Evolutionary conservation across 2,888 invertebrate genomes (phyloP), one percentile per base, ranked within the genome.

Genomic region (Aspidapion aeneum): DNA sequence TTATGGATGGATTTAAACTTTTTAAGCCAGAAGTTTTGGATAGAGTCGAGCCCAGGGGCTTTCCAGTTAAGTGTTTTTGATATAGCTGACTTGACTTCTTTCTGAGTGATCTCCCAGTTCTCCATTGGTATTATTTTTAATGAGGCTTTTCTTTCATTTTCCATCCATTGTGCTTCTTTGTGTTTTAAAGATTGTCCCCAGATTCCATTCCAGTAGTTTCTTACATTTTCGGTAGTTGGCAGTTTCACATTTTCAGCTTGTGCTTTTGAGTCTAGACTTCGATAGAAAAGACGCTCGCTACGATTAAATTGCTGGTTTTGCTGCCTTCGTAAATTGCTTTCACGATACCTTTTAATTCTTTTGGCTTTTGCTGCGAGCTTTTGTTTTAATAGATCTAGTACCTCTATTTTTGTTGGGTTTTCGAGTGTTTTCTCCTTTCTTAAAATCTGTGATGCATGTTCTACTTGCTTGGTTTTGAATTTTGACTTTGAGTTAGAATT

Each of bases 1-100:
- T 16, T 18, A 19, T 56, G 56, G 5, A 18, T 56, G 3, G 19
- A 19, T 21, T 56, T 56, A 18, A 56, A 21, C 18, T 21, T 16
- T 18, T 56, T 56, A 21, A 56, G n/a, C 56, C 56, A 56, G 21
- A 56, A 56, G 21, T 56, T 56, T 7, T 56, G 56, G 20, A 56
- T 20, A 5, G 16, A 16, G n/a, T 56, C 56, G 18, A 16, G 19
- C 16, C 56, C 56, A 2, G 56, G 19, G 5, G 56, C 56, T n/a
- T 56, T 56, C 56, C 56, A 56, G 56, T 18, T 56, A 2, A 19
- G 9, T 18, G 56, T 56, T 5, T 19, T 18, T 56, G 19, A 19
- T n/a, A 56, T 21, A 17, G 21, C 56, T 21, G 16, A 16, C 16
- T 16, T n/a, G 21, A 56, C 56, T 9, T 19, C 18, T 19, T 56